Evolutionary conservation across 1,140 invertebrate species (phyloP).

Genomic region (Drosophila littoralis): DNA sequence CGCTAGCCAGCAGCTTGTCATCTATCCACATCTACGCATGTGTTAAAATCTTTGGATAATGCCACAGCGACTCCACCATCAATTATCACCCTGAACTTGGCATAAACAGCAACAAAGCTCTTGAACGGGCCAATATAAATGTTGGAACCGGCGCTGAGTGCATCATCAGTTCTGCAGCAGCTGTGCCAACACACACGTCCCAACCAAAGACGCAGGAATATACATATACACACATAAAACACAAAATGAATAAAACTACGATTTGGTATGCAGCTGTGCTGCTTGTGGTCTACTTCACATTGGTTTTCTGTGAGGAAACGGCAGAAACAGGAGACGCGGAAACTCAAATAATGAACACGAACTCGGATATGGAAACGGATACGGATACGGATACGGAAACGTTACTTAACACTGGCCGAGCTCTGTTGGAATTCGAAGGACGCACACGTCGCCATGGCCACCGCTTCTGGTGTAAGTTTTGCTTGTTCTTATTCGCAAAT

Average conservation of each 20-base stretch:
- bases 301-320: conserved; percentile 69
- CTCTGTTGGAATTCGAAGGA: conserved; percentile 65
- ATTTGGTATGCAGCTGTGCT: conserved; percentile 69
- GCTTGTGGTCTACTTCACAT: conserved; percentile 61
- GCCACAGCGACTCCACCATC: conserved; percentile 36
- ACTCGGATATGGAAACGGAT: conserved; percentile 35
- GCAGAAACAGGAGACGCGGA: conserved; percentile 46
- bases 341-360: conserved; percentile 44
- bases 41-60: conserved; percentile 69
- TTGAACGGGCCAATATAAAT: conserved; percentile 57
- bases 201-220: background rate
- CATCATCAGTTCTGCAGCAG: conserved; percentile 66
- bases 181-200: conserved; percentile 45
- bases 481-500: no score
- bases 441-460: conserved; percentile 75
- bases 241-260: conserved; percentile 66
- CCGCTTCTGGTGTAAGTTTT: conserved; percentile 65
- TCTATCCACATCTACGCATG: conserved; percentile 54
- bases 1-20: conserved; percentile 34
- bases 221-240: conserved; percentile 4
- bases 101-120: conserved; percentile 18
- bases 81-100: conserved; percentile 77
- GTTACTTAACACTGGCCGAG: conserved; percentile 47
- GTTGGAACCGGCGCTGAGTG: conserved; percentile 30
- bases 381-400: conserved; percentile 36